Conservation (phyloP, 2,888 invertebrate species). For the Bruchidius siliquastri region DNA sequence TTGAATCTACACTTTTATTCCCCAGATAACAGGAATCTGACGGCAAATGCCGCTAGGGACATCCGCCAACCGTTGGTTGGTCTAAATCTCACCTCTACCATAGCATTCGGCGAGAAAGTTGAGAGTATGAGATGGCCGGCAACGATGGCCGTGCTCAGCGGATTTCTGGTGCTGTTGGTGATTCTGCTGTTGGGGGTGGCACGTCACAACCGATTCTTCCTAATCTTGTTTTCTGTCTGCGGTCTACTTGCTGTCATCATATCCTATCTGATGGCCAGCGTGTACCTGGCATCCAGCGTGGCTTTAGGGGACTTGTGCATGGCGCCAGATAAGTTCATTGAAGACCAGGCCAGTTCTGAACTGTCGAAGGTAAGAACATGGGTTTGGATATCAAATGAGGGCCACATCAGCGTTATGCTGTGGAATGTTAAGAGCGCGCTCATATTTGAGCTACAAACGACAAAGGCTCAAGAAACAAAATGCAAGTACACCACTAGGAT, state of each 20-base stretch:
- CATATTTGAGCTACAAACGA: too few relatives aligned
- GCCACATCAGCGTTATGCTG: too few relatives aligned
- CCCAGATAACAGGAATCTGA: constrained; percentile 62
- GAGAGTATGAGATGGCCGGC: constrained; percentile 78
- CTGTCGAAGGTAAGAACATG: constrained; percentile 32
- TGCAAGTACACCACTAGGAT: too few relatives aligned
- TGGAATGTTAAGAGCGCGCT: too few relatives aligned
- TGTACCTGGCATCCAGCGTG: constrained; percentile 78
- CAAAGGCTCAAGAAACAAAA: too few relatives aligned
- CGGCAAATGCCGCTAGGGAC: constrained; percentile 71
- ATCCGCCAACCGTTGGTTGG: constrained; percentile 62
- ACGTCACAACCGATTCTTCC: constrained; percentile 80
- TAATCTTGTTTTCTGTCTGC: constrained; percentile 86
- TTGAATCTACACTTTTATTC: too few relatives aligned
- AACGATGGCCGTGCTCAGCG: constrained; percentile 82
- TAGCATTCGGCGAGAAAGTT: constrained; percentile 62
- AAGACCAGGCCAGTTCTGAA: constrained; percentile 42
- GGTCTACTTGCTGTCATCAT: constrained; percentile 80
- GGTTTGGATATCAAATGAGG: too few relatives aligned
- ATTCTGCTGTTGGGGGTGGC: constrained; percentile 87
- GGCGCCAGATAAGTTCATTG: constrained; percentile 53
- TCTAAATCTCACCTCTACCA: constrained; percentile 61
- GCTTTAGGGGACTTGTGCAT: constrained; percentile 73
- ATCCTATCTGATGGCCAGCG: constrained; percentile 84
- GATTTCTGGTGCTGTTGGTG: constrained; percentile 81